Evolutionary conservation across 2,888 invertebrate genomes (phyloP).

Genomic region (Thymelicus acteon): DNA sequence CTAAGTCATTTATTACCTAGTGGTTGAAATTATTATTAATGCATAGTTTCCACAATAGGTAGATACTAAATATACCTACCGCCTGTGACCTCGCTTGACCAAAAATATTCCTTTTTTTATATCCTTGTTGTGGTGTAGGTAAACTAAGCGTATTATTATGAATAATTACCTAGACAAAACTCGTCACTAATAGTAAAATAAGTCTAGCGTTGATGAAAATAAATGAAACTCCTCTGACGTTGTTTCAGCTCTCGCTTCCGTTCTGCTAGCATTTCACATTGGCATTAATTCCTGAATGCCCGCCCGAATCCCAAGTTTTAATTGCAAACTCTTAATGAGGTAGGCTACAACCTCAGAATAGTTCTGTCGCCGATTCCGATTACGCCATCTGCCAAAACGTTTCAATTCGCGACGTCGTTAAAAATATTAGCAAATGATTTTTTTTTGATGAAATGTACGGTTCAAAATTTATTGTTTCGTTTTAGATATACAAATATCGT

Average conservation of each 20-base stretch:
- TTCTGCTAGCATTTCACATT: constrained; percentile 61
- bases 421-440: background rate
- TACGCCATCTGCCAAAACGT: constrained; percentile 50
- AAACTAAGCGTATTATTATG: no score
- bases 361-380: constrained; percentile 53
- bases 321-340: constrained; percentile 77
- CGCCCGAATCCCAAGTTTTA: constrained; percentile 73
- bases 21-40: no score
- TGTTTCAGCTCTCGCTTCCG: constrained; percentile 61
- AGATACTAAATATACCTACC: no score
- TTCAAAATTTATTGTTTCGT: no score
- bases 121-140: no score
- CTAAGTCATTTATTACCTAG: no score
- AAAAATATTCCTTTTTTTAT: no score
- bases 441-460: no score
- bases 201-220: constrained; percentile 49
- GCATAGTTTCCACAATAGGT: no score
- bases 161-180: no score
- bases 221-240: constrained; percentile 50
- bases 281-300: constrained; percentile 62
- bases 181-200: constrained; percentile 39
- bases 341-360: constrained; percentile 61
- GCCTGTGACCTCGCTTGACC: no score
- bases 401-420: background rate
- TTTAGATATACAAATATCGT: no score